These are phyloP conservation scores for Bathynomus jamesi DNA, from an alignment of 1,140 invertebrate genomes.

Conservation along the genomic window DNA sequence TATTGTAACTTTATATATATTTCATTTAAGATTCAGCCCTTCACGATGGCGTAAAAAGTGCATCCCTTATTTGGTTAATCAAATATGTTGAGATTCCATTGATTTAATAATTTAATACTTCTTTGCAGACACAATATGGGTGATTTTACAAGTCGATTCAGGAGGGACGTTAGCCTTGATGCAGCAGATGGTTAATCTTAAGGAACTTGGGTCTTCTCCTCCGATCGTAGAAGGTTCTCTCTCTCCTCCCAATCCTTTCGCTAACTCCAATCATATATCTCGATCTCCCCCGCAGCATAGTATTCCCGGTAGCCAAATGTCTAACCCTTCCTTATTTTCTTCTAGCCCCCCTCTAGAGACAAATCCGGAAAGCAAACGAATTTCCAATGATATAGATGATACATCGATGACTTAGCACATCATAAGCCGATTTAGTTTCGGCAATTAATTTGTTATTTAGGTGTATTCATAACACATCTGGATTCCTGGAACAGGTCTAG, in stretches of 20 bases:
- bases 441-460: too few species aligned
- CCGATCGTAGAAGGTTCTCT: not conserved
- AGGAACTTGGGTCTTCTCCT: constrained; percentile 27
- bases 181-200: constrained; percentile 54
- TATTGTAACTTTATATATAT: too few species aligned
- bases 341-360: not conserved
- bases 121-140: constrained; percentile 56
- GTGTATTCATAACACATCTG: too few species aligned
- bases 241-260: not conserved
- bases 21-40: too few species aligned
- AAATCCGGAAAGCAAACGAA: not conserved
- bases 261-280: not conserved
- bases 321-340: not conserved
- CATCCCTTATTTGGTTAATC: too few species aligned
- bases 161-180: constrained; percentile 59
- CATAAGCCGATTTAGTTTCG: too few species aligned
- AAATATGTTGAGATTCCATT: too few species aligned
- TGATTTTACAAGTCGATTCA: constrained; percentile 59
- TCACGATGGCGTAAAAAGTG: too few species aligned
- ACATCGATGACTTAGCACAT: not conserved
- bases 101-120: too few species aligned
- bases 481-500: too few species aligned
- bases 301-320: not conserved
- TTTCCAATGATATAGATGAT: not conserved
- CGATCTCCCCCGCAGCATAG: not conserved